Evolutionary conservation across 1,140 invertebrate genomes (phyloP).

Genomic region (Tribolium madens): DNA sequence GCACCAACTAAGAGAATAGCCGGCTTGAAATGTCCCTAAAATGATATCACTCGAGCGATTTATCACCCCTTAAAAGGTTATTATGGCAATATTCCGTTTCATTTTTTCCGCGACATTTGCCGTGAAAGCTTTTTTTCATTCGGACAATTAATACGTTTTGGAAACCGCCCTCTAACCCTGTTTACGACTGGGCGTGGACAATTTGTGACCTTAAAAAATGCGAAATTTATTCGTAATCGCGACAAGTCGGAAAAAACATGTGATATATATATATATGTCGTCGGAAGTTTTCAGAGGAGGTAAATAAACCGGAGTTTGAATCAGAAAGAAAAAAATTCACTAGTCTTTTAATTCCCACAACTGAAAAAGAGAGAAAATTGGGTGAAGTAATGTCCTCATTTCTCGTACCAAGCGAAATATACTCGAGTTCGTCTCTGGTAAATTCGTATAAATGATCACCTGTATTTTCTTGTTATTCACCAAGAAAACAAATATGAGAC

Average conservation of each 20-base stretch:
- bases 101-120: conserved; percentile 39
- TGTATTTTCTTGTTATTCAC: conserved; percentile 23
- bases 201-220: not conserved
- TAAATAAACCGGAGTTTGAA: not conserved
- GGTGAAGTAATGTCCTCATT: not conserved
- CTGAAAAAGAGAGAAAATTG: not conserved
- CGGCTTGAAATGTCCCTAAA: conserved; percentile 6
- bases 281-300: not conserved
- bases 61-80: conserved; percentile 17
- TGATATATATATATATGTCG: conserved; percentile 7
- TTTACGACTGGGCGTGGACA: not conserved
- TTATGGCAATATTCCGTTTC: conserved; percentile 30
- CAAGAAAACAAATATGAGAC: not conserved
- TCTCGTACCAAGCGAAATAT: conserved; percentile 7
- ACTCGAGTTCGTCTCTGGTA: not conserved
- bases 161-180: not conserved
- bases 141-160: not conserved
- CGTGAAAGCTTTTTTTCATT: conserved; percentile 3
- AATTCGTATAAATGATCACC: conserved; percentile 13
- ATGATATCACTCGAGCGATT: conserved; percentile 21
- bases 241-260: conserved; percentile 6
- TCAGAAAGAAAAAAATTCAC: not conserved
- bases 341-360: not conserved
- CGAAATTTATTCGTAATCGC: conserved; percentile 23
- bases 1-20: conserved; percentile 20